Evolutionary conservation across 2,888 invertebrate genomes (phyloP), one percentile per base, ranked within the genome.

Genomic region (Eledona agricola): DNA sequence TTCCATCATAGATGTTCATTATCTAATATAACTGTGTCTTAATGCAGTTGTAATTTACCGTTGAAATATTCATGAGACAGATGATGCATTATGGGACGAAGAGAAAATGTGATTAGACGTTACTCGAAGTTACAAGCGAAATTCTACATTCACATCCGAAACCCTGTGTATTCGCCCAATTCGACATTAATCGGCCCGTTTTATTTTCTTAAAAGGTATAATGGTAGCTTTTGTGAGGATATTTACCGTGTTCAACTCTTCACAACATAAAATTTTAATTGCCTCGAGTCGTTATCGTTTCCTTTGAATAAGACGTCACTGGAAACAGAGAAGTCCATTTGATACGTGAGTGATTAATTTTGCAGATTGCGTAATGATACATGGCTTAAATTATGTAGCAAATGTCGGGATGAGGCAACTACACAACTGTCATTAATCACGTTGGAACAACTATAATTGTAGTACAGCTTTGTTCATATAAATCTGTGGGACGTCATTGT

Each of bases 331-430:
- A 7, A 12, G 6, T 28, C 20, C 12, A 20, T 28, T 45, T 23
- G 17, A 45, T 43, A 31, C 15, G 31, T 43, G 43, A 43, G 32
- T 51, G 35, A 51, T 51, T 43, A 51, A 51, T 51, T 43, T 28
- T 15, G 43, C 26, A 51, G 35, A 53, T 47, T 47, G 45, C 40
- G 46, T 47, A 53, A 53, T 53, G 53, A 47, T 53, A 47, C 53
- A 47, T 38, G 46, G 38, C 40, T 46, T 37, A 37, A 46, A 45
- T 52, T 52, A 52, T 31, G 35, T 51, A 43, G 47, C 38, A 50
- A 40, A 40, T 50, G 40, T 50, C 38, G 49, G 23, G 23, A 40
- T 7, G 40, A 40, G 47, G 17, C 22, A 50, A 38, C 40, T 40
- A 38, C 40, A 23, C 31, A 50, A 50, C 31, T 50, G 49, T 50